A percentile compares a stretch with the other conserved stretches of the same genome.
phyloP scores from a whole-genome alignment of 2,113 vertebrate species.

The Gnathonemus longibarbis region DNA sequence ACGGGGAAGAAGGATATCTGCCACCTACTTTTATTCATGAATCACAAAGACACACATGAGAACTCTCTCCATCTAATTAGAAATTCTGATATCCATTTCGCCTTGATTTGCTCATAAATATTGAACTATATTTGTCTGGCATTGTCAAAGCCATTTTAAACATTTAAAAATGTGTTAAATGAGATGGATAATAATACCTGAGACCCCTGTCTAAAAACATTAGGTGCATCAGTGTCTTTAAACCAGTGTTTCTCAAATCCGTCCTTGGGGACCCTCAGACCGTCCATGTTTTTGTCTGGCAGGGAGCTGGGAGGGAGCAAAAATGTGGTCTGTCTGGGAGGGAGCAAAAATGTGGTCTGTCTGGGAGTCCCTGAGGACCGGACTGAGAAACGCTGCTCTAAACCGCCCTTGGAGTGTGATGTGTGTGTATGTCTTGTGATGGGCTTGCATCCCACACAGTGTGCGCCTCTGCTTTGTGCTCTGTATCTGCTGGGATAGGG shows the following conservation, averaged over 20 bases:
- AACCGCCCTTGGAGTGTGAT: neutral
- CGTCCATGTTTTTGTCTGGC: neutral
- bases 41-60: neutral
- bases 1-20: neutral
- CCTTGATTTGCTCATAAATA: neutral
- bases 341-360: too few species aligned
- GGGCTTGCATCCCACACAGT: neutral
- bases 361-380: neutral
- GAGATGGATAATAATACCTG: neutral
- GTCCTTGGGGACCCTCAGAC: neutral
- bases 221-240: neutral
- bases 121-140: neutral
- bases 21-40: neutral
- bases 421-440: neutral
- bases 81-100: neutral
- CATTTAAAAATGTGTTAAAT: neutral
- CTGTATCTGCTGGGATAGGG: neutral
- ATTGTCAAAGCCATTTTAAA: slow-evolving; percentile 1
- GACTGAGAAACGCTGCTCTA: neutral
- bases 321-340: too few species aligned
- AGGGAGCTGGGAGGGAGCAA: too few species aligned
- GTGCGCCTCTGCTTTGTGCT: neutral
- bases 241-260: neutral
- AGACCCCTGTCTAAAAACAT: neutral
- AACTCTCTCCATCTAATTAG: neutral